Base-by-base conservation (phyloP, 2,797 vertebrate species). In the Artibeus jamaicensis region DNA sequence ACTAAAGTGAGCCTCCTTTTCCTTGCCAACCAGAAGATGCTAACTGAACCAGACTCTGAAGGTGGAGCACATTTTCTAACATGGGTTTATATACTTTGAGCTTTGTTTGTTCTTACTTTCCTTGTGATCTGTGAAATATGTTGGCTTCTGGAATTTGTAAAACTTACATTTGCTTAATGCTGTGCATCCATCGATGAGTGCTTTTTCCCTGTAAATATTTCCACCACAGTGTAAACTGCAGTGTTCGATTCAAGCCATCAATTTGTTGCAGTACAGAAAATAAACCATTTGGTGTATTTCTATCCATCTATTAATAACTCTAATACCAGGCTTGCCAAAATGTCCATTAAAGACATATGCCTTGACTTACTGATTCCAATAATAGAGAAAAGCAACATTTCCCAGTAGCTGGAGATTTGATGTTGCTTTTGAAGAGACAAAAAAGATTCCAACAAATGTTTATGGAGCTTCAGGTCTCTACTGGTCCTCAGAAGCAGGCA, bases 321-420 rank as follows among this genome's bases (percentile, higher is more conserved):
- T 78, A 78, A 92, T 89, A 46, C 15, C 0, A 22, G 91, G 77
- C 73, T 97, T 98, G 98, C 98, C 98, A 98, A 98, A 98, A 98
- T 48, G 11, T 94, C 98, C 97, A 98, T 98, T 98, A 98, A 98
- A 97, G 95, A 95, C 96, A 90, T 86, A 77, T 93, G 96, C 96
- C 95, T 97, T 97, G 96, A 98, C 82, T 97, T 92, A 96, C 65
- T 86, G 93, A 93, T 97, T 98, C 95, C 95, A 96, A 93, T 96
- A 97, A 97, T 89, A 98, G 93, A 93, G 83, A 73, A 78, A 48
- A 84, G 62, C 94, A 93, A 46, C 68, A 84, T 95, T 97, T 97
- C 81, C 88, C 93, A 97, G 78, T 91, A 98, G 96, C 89, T 97
- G 94, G 71, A 97, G 57, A 85, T 92, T 94, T 95, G 93, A 96